Percentiles rank a stretch among this genome's conserved stretches.
These are phyloP conservation scores for Drosophila murphyi DNA, from an alignment of 1,140 invertebrate species.

Conservation along the genomic window DNA sequence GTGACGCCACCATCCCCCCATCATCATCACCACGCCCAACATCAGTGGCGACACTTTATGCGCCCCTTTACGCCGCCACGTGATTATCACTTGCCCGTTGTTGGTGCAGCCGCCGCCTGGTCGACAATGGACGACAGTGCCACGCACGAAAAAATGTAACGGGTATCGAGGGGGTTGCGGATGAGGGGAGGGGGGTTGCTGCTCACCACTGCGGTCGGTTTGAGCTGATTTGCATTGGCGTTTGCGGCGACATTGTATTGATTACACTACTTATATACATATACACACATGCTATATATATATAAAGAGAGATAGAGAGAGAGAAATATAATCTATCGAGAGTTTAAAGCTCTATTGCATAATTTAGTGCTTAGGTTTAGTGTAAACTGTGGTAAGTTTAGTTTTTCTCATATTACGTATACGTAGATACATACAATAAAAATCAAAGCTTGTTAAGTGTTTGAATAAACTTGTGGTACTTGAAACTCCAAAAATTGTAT, in stretches of 20 bases:
- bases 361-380: slow-evolving; percentile 72
- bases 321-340: slow-evolving; percentile 36
- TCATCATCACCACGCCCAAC: slow-evolving; percentile 54
- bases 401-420: slow-evolving; percentile 42
- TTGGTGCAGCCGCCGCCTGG: slow-evolving; percentile 49
- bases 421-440: slow-evolving; percentile 58
- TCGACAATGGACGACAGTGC: slow-evolving; percentile 49
- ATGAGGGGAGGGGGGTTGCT: neutral
- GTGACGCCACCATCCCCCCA: slow-evolving; percentile 45
- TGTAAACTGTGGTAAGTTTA: slow-evolving; percentile 57
- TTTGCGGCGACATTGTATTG: slow-evolving; percentile 32
- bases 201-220: slow-evolving; percentile 40
- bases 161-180: neutral
- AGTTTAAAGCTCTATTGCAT: slow-evolving; percentile 50
- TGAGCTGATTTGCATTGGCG: slow-evolving; percentile 49
- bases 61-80: slow-evolving; percentile 80
- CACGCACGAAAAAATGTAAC: slow-evolving; percentile 65
- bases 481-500: slow-evolving; percentile 2
- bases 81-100: slow-evolving; percentile 75
- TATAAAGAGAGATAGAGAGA: neutral
- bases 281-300: slow-evolving; percentile 4
- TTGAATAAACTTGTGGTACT: slow-evolving; percentile 28
- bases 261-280: slow-evolving; percentile 38
- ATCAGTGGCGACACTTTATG: slow-evolving; percentile 82
- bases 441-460: slow-evolving; percentile 48